Percentiles rank a stretch among this genome's conserved stretches.
Conservation (phyloP, 1,140 invertebrate species). For the Drosophila tristis region DNA sequence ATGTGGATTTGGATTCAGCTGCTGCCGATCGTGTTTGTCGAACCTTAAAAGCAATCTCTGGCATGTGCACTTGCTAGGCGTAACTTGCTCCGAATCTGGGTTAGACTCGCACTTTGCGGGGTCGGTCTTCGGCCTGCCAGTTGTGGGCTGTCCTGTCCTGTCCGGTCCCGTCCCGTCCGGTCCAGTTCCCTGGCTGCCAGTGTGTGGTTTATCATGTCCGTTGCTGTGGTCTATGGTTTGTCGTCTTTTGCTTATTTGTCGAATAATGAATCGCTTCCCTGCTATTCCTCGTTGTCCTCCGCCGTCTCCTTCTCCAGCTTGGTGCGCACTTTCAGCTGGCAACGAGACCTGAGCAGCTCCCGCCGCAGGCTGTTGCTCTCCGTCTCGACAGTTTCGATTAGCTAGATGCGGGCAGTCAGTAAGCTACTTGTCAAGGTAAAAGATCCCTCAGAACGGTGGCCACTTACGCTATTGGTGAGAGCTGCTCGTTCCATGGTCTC, state of each 20-base stretch:
- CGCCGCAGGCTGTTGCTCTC: constrained; percentile 68
- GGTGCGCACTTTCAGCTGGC: constrained; percentile 45
- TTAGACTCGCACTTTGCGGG: constrained; percentile 33
- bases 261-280: neutral
- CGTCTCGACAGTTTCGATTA: constrained; percentile 62
- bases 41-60: constrained; percentile 49
- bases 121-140: neutral
- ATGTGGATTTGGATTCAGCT: constrained; percentile 21
- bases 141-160: constrained; percentile 4
- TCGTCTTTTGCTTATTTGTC: neutral
- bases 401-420: constrained; percentile 15
- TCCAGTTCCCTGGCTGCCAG: neutral
- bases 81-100: constrained; percentile 64
- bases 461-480: constrained; percentile 70
- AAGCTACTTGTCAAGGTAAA: neutral
- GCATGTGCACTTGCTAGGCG: constrained; percentile 60
- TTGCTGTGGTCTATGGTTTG: neutral
- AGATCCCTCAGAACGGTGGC: too few relatives aligned
- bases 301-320: constrained; percentile 51
- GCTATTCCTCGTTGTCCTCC: constrained; percentile 3
- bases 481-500: constrained; percentile 65
- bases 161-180: too few relatives aligned
- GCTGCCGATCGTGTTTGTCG: constrained; percentile 33
- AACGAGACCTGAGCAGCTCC: constrained; percentile 69
- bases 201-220: constrained; percentile 19